Base-by-base conservation (phyloP, 2,113 vertebrate genomes). In the Grallaria varia region DNA sequence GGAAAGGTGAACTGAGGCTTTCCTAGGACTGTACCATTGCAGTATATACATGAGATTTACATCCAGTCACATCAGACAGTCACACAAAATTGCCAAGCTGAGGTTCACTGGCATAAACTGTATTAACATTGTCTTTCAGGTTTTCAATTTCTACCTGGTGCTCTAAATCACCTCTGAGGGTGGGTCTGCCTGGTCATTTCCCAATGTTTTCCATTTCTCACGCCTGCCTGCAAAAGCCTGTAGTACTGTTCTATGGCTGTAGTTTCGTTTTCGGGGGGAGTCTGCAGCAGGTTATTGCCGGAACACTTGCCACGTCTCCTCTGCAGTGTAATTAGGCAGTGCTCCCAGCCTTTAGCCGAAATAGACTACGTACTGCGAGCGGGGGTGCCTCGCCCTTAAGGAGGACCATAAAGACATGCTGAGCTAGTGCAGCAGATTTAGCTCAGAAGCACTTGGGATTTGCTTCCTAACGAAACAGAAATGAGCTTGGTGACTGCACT, bases 1-100 rank as follows among this genome's bases (percentile, higher is more conserved):
- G 92, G 93, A 97, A 97, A 98, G 97, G 97, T 98, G 97, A 97
- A 97, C 87, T 90, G 80, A 97, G 97, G 95, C 92, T 97, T 97
- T 96, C 63, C 71, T 93, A 95, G 87, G 93, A 74, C 91, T 96
- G 79, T 72, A 74, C 77, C 83, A 81, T 6, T 89, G 64, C 69
- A 76, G 89, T 91, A 62, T 24, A 52, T 75, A 93, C 72, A 89
- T 27, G 25, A 90, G 69, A 93, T 89, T 87, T 90, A 77, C 49
- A 77, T 59, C 64, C 31, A 60, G 2, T 86, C 79, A 52, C 5
- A 19, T 67, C 78, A 93, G 75, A 94, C 49, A 72, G 73, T 67
- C 67, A 79, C 39, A 91, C 21, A 44, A 52, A 91, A 53, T 27
- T 33, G 55, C 40, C 56, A 76, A 16, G 10, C 25, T 3, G 5